These are phyloP conservation scores for Hylia prasina DNA, from an alignment of 2,113 vertebrate genomes.

Conservation along the genomic window DNA sequence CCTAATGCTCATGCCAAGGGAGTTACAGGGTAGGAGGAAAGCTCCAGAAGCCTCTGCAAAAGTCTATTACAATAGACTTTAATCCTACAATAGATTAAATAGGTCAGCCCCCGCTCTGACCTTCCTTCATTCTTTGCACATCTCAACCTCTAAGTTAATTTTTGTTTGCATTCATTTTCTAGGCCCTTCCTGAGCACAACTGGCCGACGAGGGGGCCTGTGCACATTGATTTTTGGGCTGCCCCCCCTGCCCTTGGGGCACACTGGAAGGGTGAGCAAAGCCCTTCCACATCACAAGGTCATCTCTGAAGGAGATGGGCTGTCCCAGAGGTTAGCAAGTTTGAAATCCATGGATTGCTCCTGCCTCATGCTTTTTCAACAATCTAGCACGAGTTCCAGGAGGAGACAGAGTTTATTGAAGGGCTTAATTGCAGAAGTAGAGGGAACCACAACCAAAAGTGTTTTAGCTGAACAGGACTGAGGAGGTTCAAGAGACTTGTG, in stretches of 20 bases:
- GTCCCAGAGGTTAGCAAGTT: not conserved
- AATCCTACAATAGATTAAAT: not conserved
- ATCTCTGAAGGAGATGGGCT: not conserved
- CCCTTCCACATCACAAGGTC: not conserved
- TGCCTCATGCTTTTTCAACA: not conserved
- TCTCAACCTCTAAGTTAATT: not conserved
- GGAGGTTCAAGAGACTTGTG: not conserved
- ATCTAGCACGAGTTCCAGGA: not conserved
- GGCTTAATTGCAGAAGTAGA: not conserved
- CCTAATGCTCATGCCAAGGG: not conserved
- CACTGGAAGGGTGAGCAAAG: not conserved
- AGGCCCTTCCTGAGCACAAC: fast-evolving
- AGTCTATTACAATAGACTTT: not conserved
- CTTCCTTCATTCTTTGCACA: not conserved
- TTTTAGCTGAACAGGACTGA: not conserved
- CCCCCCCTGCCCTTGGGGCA: not conserved
- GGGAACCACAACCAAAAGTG: not conserved
- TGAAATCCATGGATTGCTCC: not conserved
- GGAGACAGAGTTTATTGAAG: not conserved
- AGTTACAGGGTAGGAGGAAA: not conserved
- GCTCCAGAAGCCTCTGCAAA: not conserved
- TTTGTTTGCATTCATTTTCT: not conserved
- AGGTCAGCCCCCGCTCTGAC: not conserved
- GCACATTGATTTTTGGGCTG: fast-evolving
- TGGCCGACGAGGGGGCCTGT: fast-evolving